phyloP scores from a whole-genome alignment of 2,113 vertebrate species.

The Pogona vitticeps region DNA sequence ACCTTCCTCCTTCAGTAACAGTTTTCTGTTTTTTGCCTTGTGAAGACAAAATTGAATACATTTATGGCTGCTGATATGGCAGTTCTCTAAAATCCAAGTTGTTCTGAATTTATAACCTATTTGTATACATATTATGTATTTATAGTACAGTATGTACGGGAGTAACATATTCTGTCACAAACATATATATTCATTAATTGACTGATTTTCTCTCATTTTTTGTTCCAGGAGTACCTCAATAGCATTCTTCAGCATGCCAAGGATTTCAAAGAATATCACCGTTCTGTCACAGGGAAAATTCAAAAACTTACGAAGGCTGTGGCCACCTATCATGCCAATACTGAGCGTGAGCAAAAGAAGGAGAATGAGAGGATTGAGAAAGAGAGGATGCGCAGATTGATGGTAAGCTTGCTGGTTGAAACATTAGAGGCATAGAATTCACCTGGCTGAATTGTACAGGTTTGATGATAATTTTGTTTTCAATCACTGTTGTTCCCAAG shows the following conservation, averaged over 20 bases:
- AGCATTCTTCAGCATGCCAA: constrained; percentile 98
- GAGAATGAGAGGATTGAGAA: constrained; percentile 98
- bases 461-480: accelerated
- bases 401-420: constrained; percentile 77
- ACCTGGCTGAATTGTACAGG: background rate
- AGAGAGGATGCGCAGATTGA: constrained; percentile 94
- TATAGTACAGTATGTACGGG: background rate
- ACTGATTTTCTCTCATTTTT: accelerated
- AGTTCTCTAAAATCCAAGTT: background rate
- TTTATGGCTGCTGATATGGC: background rate
- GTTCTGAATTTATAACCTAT: no score
- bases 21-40: background rate
- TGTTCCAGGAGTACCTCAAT: constrained; percentile 93
- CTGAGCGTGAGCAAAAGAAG: constrained; percentile 97
- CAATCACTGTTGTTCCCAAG: background rate
- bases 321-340: constrained; percentile 96
- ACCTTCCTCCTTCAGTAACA: background rate
- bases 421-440: background rate
- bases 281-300: constrained; percentile 92
- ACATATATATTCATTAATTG: background rate
- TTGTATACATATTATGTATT: no score
- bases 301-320: constrained; percentile 97
- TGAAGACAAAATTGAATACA: background rate
- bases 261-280: constrained; percentile 97
- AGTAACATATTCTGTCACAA: background rate